Base-by-base conservation (phyloP, 2,888 invertebrate genomes). In the Dastarcus helophoroides region DNA sequence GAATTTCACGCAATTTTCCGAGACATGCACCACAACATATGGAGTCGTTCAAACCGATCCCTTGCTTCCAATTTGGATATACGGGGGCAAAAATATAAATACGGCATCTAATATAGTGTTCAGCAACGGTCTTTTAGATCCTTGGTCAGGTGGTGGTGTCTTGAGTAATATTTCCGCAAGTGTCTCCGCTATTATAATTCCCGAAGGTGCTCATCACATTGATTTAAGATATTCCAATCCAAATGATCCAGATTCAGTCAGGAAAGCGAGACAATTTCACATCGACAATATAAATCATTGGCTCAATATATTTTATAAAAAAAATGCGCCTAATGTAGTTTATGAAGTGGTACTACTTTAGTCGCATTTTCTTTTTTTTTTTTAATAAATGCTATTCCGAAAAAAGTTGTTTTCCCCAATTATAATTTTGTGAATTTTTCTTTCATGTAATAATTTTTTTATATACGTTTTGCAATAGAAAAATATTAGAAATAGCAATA, bases 121-220 rank as follows among this genome's bases (percentile, higher is more conserved):
- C 54, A 88, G 88, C 46, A 89, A 89, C 55, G 90, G 90, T 0
- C 61, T 86, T 2, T 51, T 85, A 40, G 90, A 90, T 60, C 89
- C 89, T 1, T 90, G 89, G 89, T 76, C 80, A 31, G 77, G 80
- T 38, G 88, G 88, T 51, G 89, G 90, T 11, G 77, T 89, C 24
- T 54, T 85, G 15, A 68, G 68, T 47, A 76, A 76, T 37, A 57
- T 79, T 11, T 81, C 79, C 33, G 63, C 67, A 3, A 65, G 73
- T 0, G 68, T 85, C 2, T 56, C 69, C 9, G 72, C 84, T 0
- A 67, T 90, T 9, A 63, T 85, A 15, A 79, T 90, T 39, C 74
- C 83, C 0, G 80, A 85, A 55, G 80, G 78, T 0, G 89, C 90
- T 0, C 90, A 90, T 62, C 90, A 90, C 55, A 64, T 88, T 31